Evolutionary conservation across 2,888 invertebrate species (phyloP).

Genomic region (Spisula subtruncata): DNA sequence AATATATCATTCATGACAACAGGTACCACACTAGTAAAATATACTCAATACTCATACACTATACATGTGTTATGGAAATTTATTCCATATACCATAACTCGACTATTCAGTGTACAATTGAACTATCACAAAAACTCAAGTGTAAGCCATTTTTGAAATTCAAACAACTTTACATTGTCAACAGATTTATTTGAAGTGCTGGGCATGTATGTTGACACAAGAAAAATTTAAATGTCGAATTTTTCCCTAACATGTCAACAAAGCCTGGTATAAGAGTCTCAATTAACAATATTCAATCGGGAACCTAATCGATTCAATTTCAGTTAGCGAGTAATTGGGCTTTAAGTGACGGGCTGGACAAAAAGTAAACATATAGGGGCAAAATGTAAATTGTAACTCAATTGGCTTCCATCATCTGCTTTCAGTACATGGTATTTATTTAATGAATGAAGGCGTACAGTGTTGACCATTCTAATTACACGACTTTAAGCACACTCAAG

Average conservation of each 20-base stretch:
- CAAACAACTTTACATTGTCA: not conserved
- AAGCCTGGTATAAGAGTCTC: constrained; percentile 10
- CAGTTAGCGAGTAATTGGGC: not conserved
- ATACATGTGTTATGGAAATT: not conserved
- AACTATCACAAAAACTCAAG: not conserved
- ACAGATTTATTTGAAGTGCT: constrained; percentile 35
- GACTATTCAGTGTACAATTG: not conserved
- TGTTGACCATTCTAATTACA: not conserved
- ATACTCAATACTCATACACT: too few species aligned
- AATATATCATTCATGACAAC: too few species aligned
- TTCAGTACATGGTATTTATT: not conserved
- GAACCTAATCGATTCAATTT: constrained; percentile 9
- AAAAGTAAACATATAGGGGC: not conserved
- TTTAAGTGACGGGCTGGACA: not conserved
- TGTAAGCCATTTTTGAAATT: constrained; percentile 5
- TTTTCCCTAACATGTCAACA: constrained; percentile 27
- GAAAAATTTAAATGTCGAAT: not conserved
- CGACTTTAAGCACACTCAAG: not conserved
- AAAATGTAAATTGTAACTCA: not conserved
- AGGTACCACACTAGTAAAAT: too few species aligned
- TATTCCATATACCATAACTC: not conserved
- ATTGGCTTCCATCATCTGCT: not conserved
- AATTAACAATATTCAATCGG: constrained; percentile 6
- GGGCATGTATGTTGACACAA: not conserved
- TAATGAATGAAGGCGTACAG: not conserved